Evolutionary conservation across 2,797 vertebrate genomes (phyloP).

Genomic region (Neostethus bicornis): DNA sequence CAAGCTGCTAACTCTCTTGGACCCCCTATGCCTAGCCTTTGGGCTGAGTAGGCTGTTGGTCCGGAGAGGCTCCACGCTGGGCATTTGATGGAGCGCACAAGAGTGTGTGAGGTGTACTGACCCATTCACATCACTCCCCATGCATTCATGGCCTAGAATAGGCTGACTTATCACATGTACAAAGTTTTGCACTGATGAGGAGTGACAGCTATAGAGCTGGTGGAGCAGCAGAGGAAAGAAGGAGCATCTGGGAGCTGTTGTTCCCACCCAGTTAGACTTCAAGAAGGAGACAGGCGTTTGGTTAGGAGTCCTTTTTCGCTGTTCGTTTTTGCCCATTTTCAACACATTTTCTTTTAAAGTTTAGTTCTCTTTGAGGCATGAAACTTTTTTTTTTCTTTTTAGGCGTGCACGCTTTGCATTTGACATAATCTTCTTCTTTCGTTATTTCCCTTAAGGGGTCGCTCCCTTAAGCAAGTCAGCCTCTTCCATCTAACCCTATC

Average conservation of each 20-base stretch:
- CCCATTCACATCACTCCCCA: conserved; percentile 78
- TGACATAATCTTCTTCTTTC: too few species aligned
- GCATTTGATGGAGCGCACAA: conserved; percentile 90
- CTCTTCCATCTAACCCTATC: too few species aligned
- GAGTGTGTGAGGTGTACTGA: conserved; percentile 87
- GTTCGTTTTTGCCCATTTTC: conserved; percentile 43
- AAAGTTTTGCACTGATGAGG: conserved; percentile 51
- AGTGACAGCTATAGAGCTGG: conserved; percentile 42
- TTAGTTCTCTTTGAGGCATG: conserved; percentile 22
- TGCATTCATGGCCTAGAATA: conserved; percentile 59
- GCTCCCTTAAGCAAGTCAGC: too few species aligned
- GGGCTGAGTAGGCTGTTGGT: conserved; percentile 54
- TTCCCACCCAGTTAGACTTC: conserved; percentile 46
- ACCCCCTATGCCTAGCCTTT: conserved; percentile 38
- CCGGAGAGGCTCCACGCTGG: conserved; percentile 83
- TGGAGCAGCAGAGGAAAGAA: conserved; percentile 28
- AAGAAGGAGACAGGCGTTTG: conserved; percentile 52
- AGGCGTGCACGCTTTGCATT: too few species aligned
- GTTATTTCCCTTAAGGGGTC: too few species aligned
- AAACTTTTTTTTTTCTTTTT: too few species aligned
- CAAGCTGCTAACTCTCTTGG: conserved; percentile 36
- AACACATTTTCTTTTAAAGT: conserved; percentile 7
- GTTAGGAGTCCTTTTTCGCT: conserved; percentile 60
- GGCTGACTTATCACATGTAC: conserved; percentile 61
- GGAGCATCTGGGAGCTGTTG: conserved; percentile 48